These are phyloP conservation scores for Myotis yumanensis DNA, from an alignment of 2,113 vertebrate genomes.

Conservation along the genomic window DNA sequence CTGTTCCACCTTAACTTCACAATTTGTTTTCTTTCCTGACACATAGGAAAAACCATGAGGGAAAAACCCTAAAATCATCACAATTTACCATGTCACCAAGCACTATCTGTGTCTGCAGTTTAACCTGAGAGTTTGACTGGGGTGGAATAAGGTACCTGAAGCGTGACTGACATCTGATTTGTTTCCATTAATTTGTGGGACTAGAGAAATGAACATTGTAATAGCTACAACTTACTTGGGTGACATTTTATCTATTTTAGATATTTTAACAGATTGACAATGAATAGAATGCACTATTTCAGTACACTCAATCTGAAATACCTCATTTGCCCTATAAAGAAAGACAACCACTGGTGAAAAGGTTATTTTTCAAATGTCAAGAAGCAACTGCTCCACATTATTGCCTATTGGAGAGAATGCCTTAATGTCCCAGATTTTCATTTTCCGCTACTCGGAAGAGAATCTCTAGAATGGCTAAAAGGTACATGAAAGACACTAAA, in stretches of 20 bases:
- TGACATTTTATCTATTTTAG: constrained; percentile 35
- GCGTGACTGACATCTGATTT: constrained; percentile 42
- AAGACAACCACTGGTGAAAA: neutral
- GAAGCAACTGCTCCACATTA: neutral
- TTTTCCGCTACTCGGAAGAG: neutral
- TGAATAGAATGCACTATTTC: neutral
- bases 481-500: neutral
- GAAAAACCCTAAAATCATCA: neutral
- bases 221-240: constrained; percentile 27
- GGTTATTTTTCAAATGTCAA: constrained; percentile 55
- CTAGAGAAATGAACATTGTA: constrained; percentile 57
- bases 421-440: neutral
- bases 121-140: neutral
- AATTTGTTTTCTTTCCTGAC: constrained; percentile 43
- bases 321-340: neutral
- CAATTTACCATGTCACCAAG: constrained; percentile 12
- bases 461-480: neutral
- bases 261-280: neutral
- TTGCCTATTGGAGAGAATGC: neutral
- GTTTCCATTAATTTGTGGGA: constrained; percentile 49
- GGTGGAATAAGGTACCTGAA: neutral
- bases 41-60: neutral
- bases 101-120: neutral
- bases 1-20: neutral
- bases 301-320: neutral